Evolutionary conservation across 2,113 vertebrate genomes (phyloP).

Genomic region (Odontesthes bonariensis): DNA sequence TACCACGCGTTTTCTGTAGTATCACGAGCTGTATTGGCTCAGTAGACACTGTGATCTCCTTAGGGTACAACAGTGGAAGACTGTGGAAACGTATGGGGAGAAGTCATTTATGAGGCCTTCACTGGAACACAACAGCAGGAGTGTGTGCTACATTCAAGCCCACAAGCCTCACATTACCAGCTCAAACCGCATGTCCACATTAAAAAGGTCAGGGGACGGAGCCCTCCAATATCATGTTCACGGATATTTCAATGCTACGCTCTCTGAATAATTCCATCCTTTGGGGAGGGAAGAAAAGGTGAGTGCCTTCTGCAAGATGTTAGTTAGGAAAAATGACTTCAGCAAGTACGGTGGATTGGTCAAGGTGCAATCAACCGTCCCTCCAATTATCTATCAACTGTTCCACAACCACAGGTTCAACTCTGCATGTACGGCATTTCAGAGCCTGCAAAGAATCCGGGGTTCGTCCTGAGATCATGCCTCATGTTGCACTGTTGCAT

Average conservation of each 20-base stretch:
- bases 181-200: conserved; percentile 57
- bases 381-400: conserved; percentile 50
- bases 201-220: conserved; percentile 47
- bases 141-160: conserved; percentile 43
- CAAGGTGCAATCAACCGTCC: conserved; percentile 66
- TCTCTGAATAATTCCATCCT: conserved; percentile 46
- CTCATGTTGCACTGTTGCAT: background rate
- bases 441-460: conserved; percentile 25
- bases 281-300: background rate
- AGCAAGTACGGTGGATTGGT: conserved; percentile 39
- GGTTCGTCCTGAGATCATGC: conserved; percentile 36
- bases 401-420: conserved; percentile 41
- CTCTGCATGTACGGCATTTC: conserved; percentile 31
- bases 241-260: conserved; percentile 48
- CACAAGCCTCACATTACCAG: conserved; percentile 52
- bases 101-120: conserved; percentile 29
- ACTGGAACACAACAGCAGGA: conserved; percentile 38
- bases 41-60: conserved; percentile 38
- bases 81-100: conserved; percentile 26
- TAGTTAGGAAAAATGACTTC: conserved; percentile 67
- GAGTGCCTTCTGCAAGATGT: conserved; percentile 47
- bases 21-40: conserved; percentile 44
- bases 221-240: conserved; percentile 37
- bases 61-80: conserved; percentile 21
- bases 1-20: conserved; percentile 41